Base-by-base conservation (phyloP, 2,113 vertebrate species). In the Chaetops frenatus region DNA sequence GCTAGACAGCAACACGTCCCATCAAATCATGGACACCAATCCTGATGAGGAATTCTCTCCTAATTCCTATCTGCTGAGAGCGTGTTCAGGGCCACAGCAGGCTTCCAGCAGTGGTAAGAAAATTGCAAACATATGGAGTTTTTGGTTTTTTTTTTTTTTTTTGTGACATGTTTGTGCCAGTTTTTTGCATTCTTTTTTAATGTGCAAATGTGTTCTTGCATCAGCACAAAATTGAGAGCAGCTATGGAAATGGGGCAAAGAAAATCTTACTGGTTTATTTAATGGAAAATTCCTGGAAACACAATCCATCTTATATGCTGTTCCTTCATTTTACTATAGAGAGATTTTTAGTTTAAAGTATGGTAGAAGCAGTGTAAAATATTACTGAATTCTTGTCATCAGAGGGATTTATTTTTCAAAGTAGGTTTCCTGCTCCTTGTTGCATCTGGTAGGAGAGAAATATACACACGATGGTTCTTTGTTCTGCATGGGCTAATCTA, bases 1-100 rank as follows among this genome's bases (percentile, higher is more conserved):
- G 98, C 99, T 99, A 98, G 99, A 99, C 98, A 99, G 99, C 98
- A 99, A 99, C 96, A 99, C 99, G 97, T 98, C 98, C 97, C 99
- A 99, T 98, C 99, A 99, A 96, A 99, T 99, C 98, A 99, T 99
- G 99, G 99, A 99, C 97, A 98, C 98, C 97, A 99, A 99, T 82
- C 98, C 99, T 19, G 99, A 99, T n/a, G 99, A 99, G 92, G 99
- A 98, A 94, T 99, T 99, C 97, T 98, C 98, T 95, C 98, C 98
- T 58, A 99, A 99, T 94, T 98, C 99, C 66, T 99, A 99, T 96
- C 98, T 99, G 96, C 98, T 99, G 96, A 98, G 99, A 97, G 98
- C 98, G 94, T 98, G 98, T 96, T 97, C 98, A 94, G 98, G 98
- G 95, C 95, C 99, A 97, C 98, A 98, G 98, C 98, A 98, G 98